A percentile compares a stretch with the other conserved stretches of the same genome.
Evolutionary conservation across 2,888 invertebrate species (phyloP).

Genomic region (Himalopsyche japonica): DNA sequence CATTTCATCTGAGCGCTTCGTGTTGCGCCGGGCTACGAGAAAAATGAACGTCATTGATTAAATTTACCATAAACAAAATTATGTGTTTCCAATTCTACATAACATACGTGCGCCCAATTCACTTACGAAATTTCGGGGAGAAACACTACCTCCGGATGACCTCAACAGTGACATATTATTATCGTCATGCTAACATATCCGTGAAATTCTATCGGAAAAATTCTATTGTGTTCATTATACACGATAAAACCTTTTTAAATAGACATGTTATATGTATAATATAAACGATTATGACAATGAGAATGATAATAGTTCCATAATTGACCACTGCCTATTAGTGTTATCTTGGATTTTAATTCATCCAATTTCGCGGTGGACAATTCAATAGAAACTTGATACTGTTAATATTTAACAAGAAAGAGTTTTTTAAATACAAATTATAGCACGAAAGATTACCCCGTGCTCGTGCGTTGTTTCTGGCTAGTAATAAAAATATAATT

Average conservation of each 20-base stretch:
- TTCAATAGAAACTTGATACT: no score
- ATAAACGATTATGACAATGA: no score
- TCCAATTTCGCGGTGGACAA: no score
- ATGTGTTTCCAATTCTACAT: conserved; percentile 20
- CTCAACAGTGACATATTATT: not conserved
- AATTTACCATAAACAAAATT: conserved; percentile 34
- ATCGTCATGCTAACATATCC: not conserved
- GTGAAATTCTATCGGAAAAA: not conserved
- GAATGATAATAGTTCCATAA: no score
- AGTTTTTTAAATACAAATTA: no score
- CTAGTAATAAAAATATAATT: not conserved
- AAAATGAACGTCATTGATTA: conserved; percentile 34
- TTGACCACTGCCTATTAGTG: no score
- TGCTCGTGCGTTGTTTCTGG: no score
- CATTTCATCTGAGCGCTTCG: conserved; percentile 15
- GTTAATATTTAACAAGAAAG: no score
- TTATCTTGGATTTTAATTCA: no score
- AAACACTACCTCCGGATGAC: not conserved
- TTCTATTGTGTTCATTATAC: not conserved
- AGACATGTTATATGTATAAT: no score
- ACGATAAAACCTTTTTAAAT: no score
- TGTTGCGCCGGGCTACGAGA: not conserved
- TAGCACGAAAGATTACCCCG: no score
- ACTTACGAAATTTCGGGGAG: not conserved
- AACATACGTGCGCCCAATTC: conserved; percentile 17